A percentile compares a stretch with the other conserved stretches of the same genome.
Conservation (phyloP, 2,113 vertebrate genomes). For the Carassius auratus region DNA sequence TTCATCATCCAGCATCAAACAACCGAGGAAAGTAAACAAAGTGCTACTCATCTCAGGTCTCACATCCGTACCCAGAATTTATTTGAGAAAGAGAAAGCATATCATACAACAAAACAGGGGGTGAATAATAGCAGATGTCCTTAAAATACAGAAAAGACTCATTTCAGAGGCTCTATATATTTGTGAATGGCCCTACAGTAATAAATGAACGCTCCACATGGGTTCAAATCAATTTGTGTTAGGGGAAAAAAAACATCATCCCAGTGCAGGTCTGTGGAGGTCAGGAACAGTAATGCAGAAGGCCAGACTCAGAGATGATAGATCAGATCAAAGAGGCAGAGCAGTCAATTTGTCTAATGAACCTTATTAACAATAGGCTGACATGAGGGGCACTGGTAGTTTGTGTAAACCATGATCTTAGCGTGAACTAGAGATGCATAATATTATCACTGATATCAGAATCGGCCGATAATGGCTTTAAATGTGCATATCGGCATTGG, state of each 20-base stretch:
- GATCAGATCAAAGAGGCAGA: constrained; percentile 49
- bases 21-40: constrained; percentile 72
- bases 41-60: constrained; percentile 62
- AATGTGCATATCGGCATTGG: too few species aligned
- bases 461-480: too few species aligned
- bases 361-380: constrained; percentile 35
- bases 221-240: constrained; percentile 50
- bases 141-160: constrained; percentile 26
- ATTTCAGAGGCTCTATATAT: background rate
- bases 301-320: constrained; percentile 42
- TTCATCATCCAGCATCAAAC: constrained; percentile 79
- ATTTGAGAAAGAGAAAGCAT: constrained; percentile 23
- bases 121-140: constrained; percentile 19
- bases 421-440: background rate
- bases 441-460: too few species aligned
- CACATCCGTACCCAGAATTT: constrained; percentile 61
- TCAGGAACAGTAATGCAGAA: constrained; percentile 36
- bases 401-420: background rate
- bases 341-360: constrained; percentile 50
- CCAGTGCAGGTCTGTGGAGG: constrained; percentile 11
- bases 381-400: constrained; percentile 20
- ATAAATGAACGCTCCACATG: constrained; percentile 38
- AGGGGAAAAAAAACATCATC: background rate
- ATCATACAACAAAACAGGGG: background rate
- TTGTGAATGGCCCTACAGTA: constrained; percentile 36